A percentile compares a stretch with the other conserved stretches of the same genome.
Conservation (phyloP, 2,113 vertebrate genomes). For the Platysteira castanea region DNA sequence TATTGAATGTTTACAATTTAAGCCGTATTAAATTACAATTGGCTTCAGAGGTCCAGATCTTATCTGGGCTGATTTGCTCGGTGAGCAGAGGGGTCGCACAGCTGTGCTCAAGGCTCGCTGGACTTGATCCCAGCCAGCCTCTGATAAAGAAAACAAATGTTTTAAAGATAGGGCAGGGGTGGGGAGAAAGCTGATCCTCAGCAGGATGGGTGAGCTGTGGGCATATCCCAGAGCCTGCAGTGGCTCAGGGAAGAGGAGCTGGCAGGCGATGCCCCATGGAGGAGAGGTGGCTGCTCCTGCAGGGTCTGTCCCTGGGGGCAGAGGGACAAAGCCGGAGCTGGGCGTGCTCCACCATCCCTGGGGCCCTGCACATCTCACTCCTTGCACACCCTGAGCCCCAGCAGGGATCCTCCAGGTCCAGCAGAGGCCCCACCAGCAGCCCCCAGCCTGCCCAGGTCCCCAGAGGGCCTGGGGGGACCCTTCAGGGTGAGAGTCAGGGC, state of each 20-base stretch:
- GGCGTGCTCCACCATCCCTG: rapidly evolving
- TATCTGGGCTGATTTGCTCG: slow-evolving; percentile 20
- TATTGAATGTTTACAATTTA: slow-evolving; percentile 27
- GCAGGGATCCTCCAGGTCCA: rapidly evolving
- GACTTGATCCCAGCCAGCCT: background rate
- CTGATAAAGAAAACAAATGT: background rate
- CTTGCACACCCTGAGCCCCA: background rate
- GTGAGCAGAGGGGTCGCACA: background rate
- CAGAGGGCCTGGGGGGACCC: background rate
- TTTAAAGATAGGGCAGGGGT: background rate
- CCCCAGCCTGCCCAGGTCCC: background rate
- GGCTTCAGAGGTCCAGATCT: slow-evolving; percentile 29
- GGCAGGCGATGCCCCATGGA: rapidly evolving
- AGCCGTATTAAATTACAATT: slow-evolving; percentile 39
- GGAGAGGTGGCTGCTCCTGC: background rate
- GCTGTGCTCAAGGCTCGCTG: background rate
- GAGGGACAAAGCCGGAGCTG: background rate
- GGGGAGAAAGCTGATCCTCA: background rate
- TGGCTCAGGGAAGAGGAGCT: background rate
- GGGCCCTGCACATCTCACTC: background rate
- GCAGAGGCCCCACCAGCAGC: background rate
- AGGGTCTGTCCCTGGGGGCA: background rate
- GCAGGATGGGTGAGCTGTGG: rapidly evolving
- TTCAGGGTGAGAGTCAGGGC: background rate
- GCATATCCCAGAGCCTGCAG: rapidly evolving